These are phyloP conservation scores for Scaptomyza cyrtandrae DNA, from an alignment of 2,888 invertebrate species.

Conservation along the genomic window DNA sequence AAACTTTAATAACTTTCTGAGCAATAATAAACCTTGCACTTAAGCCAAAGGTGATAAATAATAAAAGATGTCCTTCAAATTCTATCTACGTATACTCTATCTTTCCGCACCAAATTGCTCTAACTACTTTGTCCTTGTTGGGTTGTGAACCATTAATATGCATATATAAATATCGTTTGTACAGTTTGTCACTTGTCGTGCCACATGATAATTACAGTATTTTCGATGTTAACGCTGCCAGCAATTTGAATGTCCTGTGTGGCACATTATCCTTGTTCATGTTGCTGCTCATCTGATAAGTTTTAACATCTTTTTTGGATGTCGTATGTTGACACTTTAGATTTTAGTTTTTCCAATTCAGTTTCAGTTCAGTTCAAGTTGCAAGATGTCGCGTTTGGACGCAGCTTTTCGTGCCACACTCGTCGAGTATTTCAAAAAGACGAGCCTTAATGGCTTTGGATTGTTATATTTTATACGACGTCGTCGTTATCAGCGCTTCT, in stretches of 20 bases:
- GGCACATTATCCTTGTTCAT: conserved; percentile 2
- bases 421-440: conserved; percentile 79
- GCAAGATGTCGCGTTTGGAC: conserved; percentile 47
- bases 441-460: conserved; percentile 81
- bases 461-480: conserved; percentile 72
- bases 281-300: conserved; percentile 35
- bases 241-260: background rate
- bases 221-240: conserved; percentile 8
- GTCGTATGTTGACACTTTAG: conserved; percentile 2
- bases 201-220: conserved; percentile 32
- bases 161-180: background rate
- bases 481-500: conserved; percentile 73
- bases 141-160: conserved; percentile 6
- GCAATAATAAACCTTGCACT: too few relatives aligned
- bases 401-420: conserved; percentile 67
- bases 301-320: background rate
- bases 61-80: too few relatives aligned
- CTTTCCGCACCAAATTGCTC: background rate
- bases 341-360: too few relatives aligned
- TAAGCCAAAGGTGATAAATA: too few relatives aligned
- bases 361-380: conserved; percentile 24
- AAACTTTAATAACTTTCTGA: too few relatives aligned
- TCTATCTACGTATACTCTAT: too few relatives aligned
- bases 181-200: conserved; percentile 9
- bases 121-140: background rate